Base-by-base conservation (phyloP, 2,888 invertebrate genomes). In the Prenolepis imparis region DNA sequence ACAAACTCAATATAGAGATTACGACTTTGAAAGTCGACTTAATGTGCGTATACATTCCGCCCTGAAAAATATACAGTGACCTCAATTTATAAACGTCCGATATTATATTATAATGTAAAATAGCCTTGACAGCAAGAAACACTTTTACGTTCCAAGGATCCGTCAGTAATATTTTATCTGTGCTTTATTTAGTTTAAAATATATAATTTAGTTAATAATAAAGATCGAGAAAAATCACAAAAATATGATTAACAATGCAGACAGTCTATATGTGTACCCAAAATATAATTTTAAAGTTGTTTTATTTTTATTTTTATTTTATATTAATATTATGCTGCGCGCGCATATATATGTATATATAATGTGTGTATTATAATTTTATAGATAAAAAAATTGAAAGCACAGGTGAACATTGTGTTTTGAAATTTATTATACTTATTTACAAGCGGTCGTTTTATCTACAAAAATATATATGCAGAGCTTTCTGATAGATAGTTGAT, bases 21-120 rank as follows among this genome's bases (percentile, higher is more conserved):
- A 96, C 90, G 97, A 97, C 93, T 97, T 97, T 93, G 97, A 97
- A 91, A 96, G 96, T 91, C 95, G 96, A 70, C 95, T 97, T 64
- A 96, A 95, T 88, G 96, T 97, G 41, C 95, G 96, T 86, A 96
- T 97, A 68, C 96, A 96, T 91, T 95, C 96, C 68, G 95, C 96
- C 63, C 93, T 96, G 84, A 95, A 94, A 90, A 92, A 91, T 74
- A 64, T 86, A 32, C 84, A 88, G 73, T 88, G 84, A 90, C 67
- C 61, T 52, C 74, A 57, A 74, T 32, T 64, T 57, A 15, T 64
- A 73, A 70, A 11, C 72, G 70, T 66, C 52, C 59, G 15, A 72
- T 39, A 70, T 61, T 68, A 32, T 44, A 44, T 32, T 32, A 18
- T 11, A 77, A 67, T 81, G 24, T 28, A 59, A 61, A 59, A 18